Conservation (phyloP, 2,888 invertebrate species). For the Parasteatoda lunata region DNA sequence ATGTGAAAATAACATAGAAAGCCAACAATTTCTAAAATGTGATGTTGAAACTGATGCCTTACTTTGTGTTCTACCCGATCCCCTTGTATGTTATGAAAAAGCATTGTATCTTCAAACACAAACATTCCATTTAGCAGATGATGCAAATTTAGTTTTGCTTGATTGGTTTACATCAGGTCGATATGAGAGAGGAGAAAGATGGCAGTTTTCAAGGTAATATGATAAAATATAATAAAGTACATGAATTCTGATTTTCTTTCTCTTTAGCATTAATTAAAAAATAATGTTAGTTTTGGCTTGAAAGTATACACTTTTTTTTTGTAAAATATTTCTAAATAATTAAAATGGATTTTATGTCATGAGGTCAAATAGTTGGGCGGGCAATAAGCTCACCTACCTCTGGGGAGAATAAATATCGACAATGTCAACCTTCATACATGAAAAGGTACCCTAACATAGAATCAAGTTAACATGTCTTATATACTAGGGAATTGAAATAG, state of each 20-base stretch:
- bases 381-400: no score
- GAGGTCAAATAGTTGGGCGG: no score
- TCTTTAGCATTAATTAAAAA: neutral
- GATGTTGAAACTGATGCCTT: constrained; percentile 37
- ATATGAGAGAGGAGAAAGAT: constrained; percentile 56
- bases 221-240: neutral
- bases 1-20: constrained; percentile 43
- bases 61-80: constrained; percentile 60
- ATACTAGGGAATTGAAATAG: no score
- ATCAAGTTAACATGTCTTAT: no score
- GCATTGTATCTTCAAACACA: constrained; percentile 57
- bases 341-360: no score
- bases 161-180: constrained; percentile 66
- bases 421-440: no score
- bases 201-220: constrained; percentile 58
- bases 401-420: no score
- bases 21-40: constrained; percentile 38
- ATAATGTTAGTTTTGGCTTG: no score
- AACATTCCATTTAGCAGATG: constrained; percentile 31
- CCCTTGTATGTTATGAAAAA: constrained; percentile 56
- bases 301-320: no score
- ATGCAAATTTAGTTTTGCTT: constrained; percentile 53
- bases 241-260: neutral
- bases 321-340: no score
- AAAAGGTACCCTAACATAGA: no score